Evolutionary conservation across 1,140 invertebrate genomes (phyloP).

Genomic region (Sarcophaga bullata): DNA sequence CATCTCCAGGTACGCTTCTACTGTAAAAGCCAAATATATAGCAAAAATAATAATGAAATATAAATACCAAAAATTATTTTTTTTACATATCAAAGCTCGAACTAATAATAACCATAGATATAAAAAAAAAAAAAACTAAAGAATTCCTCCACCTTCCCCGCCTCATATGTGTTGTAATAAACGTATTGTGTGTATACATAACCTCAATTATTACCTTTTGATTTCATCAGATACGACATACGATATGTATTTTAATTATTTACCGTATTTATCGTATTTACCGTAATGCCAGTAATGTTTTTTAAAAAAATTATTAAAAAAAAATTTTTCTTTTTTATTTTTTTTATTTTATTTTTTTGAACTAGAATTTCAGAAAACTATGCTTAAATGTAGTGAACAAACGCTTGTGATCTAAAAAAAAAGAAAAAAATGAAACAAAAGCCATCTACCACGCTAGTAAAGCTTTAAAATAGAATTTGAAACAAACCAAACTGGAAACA

Average conservation of each 20-base stretch:
- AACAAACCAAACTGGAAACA: not conserved
- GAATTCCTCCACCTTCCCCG: not conserved
- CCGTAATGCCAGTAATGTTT: not conserved
- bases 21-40: slow-evolving; percentile 42
- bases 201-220: too few relatives aligned
- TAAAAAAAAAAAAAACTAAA: slow-evolving; percentile 21
- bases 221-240: too few relatives aligned
- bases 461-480: not conserved
- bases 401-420: slow-evolving; percentile 30
- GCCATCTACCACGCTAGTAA: not conserved
- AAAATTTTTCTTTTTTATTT: not conserved
- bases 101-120: slow-evolving; percentile 8
- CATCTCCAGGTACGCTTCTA: slow-evolving; percentile 52
- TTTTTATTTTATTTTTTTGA: not conserved
- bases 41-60: slow-evolving; percentile 33
- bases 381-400: slow-evolving; percentile 18
- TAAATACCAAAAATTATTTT: slow-evolving; percentile 30
- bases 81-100: slow-evolving; percentile 26
- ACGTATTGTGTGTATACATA: not conserved
- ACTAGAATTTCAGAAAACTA: not conserved
- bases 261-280: not conserved
- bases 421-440: slow-evolving; percentile 33
- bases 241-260: too few relatives aligned
- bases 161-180: not conserved
- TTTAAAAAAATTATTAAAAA: not conserved